Evolutionary conservation across 2,113 vertebrate species (phyloP).

Genomic region (Ammodytes marinus): DNA sequence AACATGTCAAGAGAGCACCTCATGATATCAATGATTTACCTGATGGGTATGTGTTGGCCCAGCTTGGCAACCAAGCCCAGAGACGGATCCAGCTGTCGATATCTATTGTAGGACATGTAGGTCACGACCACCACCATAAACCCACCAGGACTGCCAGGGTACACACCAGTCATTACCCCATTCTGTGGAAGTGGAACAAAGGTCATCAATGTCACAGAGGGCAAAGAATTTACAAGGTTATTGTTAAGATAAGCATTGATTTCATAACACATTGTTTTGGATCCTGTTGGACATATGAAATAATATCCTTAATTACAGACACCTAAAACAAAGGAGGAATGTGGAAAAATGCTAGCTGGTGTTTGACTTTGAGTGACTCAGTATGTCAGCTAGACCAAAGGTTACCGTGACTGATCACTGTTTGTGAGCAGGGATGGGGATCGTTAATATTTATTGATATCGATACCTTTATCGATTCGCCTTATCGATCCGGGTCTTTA

Average conservation of each 20-base stretch:
- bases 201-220: neutral
- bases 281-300: neutral
- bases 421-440: conserved; percentile 36
- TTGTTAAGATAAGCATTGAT: neutral
- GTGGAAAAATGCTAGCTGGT: conserved; percentile 25
- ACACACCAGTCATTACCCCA: conserved; percentile 96
- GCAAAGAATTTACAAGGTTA: neutral
- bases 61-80: conserved; percentile 92
- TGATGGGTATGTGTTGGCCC: conserved; percentile 88
- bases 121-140: conserved; percentile 94
- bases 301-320: neutral
- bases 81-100: conserved; percentile 92
- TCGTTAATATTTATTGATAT: too few species aligned
- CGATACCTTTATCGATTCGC: too few species aligned
- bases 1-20: neutral
- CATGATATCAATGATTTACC: conserved; percentile 82
- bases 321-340: conserved; percentile 4
- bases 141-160: conserved; percentile 94
- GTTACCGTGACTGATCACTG: neutral
- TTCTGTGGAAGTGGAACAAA: conserved; percentile 85
- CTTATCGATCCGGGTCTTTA: too few species aligned
- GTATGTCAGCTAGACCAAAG: conserved; percentile 48
- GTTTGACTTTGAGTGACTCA: conserved; percentile 28
- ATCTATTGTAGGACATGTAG: conserved; percentile 93
- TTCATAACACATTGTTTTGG: neutral